Conservation (phyloP, 2,888 invertebrate species). For the Argyresthia goedartella region DNA sequence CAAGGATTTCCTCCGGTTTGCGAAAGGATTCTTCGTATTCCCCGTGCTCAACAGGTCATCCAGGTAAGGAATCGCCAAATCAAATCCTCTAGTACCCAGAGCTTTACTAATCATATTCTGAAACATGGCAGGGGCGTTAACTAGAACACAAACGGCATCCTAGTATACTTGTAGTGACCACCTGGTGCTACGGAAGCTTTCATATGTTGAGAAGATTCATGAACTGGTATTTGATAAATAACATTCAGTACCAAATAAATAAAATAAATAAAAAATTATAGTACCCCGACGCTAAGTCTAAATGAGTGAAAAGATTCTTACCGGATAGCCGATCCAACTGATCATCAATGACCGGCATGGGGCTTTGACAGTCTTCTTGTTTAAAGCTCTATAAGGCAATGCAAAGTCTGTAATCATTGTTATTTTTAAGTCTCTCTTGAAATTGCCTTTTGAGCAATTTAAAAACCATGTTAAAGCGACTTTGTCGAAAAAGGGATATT, state of each 20-base stretch:
- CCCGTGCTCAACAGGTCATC: conserved; percentile 20
- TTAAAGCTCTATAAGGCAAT: conserved; percentile 13
- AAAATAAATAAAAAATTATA: too few species aligned
- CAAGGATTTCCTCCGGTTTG: conserved; percentile 9
- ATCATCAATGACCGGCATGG: conserved; percentile 20
- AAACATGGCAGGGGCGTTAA: conserved; percentile 22
- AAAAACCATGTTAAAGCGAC: too few species aligned
- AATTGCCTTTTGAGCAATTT: too few species aligned
- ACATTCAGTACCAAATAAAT: too few species aligned
- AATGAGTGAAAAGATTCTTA: conserved; percentile 17
- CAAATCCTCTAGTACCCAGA: conserved; percentile 4
- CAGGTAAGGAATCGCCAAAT: conserved; percentile 14
- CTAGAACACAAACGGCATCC: conserved; percentile 18
- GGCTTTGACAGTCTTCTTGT: conserved; percentile 18
- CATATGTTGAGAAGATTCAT: conserved; percentile 16
- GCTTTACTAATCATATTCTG: conserved; percentile 18
- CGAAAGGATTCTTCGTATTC: conserved; percentile 4
- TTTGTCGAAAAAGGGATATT: too few species aligned
- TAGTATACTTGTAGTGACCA: conserved; percentile 22
- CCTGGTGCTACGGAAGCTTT: conserved; percentile 26
- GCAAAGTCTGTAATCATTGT: conserved; percentile 16
- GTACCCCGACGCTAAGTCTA: conserved; percentile 20
- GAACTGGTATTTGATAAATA: conserved; percentile 20
- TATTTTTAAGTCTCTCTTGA: too few species aligned
- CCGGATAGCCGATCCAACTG: conserved; percentile 19